phyloP scores from a whole-genome alignment of 2,888 invertebrate species.

The Teleogryllus oceanicus region DNA sequence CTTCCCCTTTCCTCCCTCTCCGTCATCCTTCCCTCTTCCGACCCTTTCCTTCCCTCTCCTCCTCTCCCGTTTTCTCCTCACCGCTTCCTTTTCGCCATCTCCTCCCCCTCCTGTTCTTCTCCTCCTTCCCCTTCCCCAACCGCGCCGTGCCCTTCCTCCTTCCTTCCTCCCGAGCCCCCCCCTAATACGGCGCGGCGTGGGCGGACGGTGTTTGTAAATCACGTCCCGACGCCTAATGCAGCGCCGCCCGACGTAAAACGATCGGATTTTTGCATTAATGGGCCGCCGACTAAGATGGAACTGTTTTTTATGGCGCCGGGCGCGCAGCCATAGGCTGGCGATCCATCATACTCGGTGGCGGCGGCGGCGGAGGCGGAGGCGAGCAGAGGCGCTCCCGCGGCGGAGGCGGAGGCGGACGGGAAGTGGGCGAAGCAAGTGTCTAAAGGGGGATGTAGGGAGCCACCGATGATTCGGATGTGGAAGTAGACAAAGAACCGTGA shows the following conservation, averaged over 20 bases:
- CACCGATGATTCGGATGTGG: too few species aligned
- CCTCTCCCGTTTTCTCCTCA: not conserved
- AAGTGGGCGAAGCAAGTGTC: too few species aligned
- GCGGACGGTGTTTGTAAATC: not conserved
- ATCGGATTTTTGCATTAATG: conserved; percentile 18
- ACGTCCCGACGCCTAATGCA: not conserved
- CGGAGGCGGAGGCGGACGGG: too few species aligned
- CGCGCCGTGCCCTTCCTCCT: not conserved
- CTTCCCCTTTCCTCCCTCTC: too few species aligned
- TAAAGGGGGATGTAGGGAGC: too few species aligned
- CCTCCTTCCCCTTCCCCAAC: not conserved
- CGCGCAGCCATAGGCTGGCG: not conserved
- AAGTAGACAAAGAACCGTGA: too few species aligned
- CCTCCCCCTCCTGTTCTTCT: not conserved
- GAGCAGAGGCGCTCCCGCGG: not conserved
- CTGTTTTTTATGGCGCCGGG: not conserved
- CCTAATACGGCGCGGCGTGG: not conserved
- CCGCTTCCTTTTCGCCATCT: not conserved
- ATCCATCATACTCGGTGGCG: conserved; percentile 6
- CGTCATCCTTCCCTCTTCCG: not conserved
- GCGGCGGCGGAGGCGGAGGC: not conserved
- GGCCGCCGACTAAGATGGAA: conserved; percentile 18
- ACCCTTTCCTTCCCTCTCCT: not conserved
- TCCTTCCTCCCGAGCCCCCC: not conserved
- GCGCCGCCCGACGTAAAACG: not conserved